Base-by-base conservation (phyloP, 2,113 vertebrate genomes). In the Barnardius zonarius region DNA sequence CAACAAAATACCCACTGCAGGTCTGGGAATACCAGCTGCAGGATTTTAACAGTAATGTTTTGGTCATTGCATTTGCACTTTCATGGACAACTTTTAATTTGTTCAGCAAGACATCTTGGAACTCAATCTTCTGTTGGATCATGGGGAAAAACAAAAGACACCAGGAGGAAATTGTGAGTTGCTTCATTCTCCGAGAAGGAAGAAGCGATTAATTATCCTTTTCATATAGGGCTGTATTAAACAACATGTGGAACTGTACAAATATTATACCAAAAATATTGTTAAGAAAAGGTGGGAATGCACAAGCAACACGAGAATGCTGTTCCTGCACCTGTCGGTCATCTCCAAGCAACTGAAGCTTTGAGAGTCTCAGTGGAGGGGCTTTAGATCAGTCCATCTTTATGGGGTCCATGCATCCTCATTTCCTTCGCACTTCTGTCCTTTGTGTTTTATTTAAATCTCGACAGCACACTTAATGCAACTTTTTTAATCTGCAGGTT, bases 11-110 rank as follows among this genome's bases (percentile, higher is more conserved):
- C 97, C 98, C 98, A 98, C 98, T 99, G 99, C 98, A 98, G 98
- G 97, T 98, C 98, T 97, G 98, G 97, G 93, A 97, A 88, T 97
- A 95, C 98, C 98, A 97, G 97, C 98, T 98, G 98, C 98, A 98
- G 98, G 97, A 98, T 98, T 98, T 98, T 98, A 98, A 98, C 97
- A 98, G 98, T 98, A 98, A 98, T 98, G 98, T 98, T 98, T 98
- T 97, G 97, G 97, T 98, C 98, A 98, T 98, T 98, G 98, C 98
- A 98, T 98, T 98, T 98, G 98, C 98, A 98, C 98, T 98, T 98
- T 98, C 98, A 98, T 98, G 98, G 98, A 98, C 98, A 98, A 98
- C 97, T 98, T 98, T 98, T 98, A 96, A 98, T 98, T 98, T 98
- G 97, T 98, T 98, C 98, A 98, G 98, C 98, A 98, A 98, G 98